A percentile compares a stretch with the other conserved stretches of the same genome.
phyloP scores from a whole-genome alignment of 1,140 invertebrate genomes.

The Oryzaephilus surinamensis region DNA sequence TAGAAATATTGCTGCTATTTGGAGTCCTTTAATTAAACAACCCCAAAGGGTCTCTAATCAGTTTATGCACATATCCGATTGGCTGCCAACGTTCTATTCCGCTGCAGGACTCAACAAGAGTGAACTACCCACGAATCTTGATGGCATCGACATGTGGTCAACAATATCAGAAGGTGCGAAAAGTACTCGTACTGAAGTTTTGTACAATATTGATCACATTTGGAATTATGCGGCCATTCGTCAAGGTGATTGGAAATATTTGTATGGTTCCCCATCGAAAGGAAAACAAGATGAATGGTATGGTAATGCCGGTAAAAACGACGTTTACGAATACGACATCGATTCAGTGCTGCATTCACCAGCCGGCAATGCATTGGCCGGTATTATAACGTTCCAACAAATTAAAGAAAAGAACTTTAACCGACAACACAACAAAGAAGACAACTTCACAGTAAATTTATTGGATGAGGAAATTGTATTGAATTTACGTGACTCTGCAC shows the following conservation, averaged over 20 bases:
- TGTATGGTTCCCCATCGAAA: slow-evolving; percentile 47
- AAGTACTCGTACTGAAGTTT: slow-evolving; percentile 49
- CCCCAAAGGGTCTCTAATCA: slow-evolving; percentile 54
- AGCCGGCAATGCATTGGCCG: slow-evolving; percentile 38
- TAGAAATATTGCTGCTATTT: slow-evolving; percentile 64
- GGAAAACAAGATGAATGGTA: slow-evolving; percentile 45
- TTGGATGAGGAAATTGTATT: slow-evolving; percentile 34
- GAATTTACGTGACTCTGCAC: slow-evolving; percentile 36
- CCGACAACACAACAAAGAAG: slow-evolving; percentile 3
- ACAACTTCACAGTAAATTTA: slow-evolving; percentile 20
- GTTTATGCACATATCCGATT: slow-evolving; percentile 75
- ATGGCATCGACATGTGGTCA: slow-evolving; percentile 64
- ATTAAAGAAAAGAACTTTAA: slow-evolving; percentile 29
- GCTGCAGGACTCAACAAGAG: slow-evolving; percentile 39
- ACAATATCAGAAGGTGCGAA: slow-evolving; percentile 40
- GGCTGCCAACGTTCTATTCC: slow-evolving; percentile 71
- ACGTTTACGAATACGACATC: slow-evolving; percentile 35
- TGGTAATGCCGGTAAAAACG: slow-evolving; percentile 42
- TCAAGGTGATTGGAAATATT: slow-evolving; percentile 60
- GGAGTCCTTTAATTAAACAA: slow-evolving; percentile 55
- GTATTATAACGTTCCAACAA: slow-evolving; percentile 36
- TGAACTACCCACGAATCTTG: slow-evolving; percentile 36
- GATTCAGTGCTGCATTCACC: slow-evolving; percentile 41
- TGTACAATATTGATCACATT: slow-evolving; percentile 73
- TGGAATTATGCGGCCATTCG: slow-evolving; percentile 50